These are phyloP conservation scores for Athene noctua DNA, from an alignment of 2,113 vertebrate species.

Conservation along the genomic window DNA sequence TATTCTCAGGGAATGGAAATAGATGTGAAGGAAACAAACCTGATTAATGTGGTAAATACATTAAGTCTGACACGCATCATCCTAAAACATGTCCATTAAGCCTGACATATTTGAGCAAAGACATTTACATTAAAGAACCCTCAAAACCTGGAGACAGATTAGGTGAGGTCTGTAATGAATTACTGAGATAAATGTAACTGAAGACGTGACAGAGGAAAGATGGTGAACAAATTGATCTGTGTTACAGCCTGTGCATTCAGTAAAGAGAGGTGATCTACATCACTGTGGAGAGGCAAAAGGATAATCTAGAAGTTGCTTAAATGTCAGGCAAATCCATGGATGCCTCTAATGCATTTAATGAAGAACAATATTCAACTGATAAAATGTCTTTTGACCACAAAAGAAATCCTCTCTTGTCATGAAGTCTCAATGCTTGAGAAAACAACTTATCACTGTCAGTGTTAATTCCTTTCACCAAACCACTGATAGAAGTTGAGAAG, in stretches of 20 bases:
- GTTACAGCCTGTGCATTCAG: background rate
- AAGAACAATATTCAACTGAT: slow-evolving; percentile 8
- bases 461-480: slow-evolving; percentile 67
- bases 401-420: slow-evolving; percentile 32
- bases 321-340: background rate
- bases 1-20: background rate
- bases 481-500: slow-evolving; percentile 62
- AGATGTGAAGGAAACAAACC: background rate
- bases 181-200: slow-evolving; percentile 15
- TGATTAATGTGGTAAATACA: slow-evolving; percentile 27
- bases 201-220: background rate
- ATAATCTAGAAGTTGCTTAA: slow-evolving; percentile 11
- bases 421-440: slow-evolving; percentile 39
- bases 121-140: slow-evolving; percentile 12
- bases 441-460: slow-evolving; percentile 59
- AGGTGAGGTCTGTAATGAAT: slow-evolving; percentile 27
- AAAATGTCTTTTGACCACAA: background rate
- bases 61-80: slow-evolving; percentile 36
- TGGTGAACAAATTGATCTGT: background rate
- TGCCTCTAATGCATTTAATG: background rate
- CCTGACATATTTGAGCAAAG: slow-evolving; percentile 47
- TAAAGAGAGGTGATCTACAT: background rate
- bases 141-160: slow-evolving; percentile 22
- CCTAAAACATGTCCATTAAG: slow-evolving; percentile 26
- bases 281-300: background rate